These are phyloP conservation scores for Cristatella mucedo DNA, from an alignment of 2,888 invertebrate genomes.

Conservation along the genomic window DNA sequence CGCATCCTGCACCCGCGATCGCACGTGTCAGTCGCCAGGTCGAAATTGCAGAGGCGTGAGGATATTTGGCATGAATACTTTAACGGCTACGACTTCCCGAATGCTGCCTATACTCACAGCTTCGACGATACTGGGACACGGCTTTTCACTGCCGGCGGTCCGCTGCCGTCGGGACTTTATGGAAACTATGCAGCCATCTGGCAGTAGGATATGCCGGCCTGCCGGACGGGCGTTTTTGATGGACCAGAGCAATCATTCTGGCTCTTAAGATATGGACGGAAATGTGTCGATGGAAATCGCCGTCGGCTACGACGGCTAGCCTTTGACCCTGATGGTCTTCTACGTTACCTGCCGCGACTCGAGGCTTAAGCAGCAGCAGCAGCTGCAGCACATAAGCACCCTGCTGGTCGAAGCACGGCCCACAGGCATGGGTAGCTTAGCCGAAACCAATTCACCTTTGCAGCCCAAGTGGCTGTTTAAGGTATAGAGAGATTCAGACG, in stretches of 20 bases:
- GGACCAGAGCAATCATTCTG: no score
- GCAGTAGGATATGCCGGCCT: no score
- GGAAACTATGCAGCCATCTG: conserved; percentile 89
- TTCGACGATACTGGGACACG: conserved; percentile 79
- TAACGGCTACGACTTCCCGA: conserved; percentile 57
- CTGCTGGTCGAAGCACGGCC: no score
- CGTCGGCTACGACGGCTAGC: neutral
- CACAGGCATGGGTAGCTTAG: no score
- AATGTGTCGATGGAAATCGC: conserved; percentile 21
- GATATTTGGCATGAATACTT: conserved; percentile 31
- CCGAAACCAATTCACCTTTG: no score
- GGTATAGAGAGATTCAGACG: no score
- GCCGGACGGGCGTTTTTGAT: conserved; percentile 28
- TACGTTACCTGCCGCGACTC: no score
- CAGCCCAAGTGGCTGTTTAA: no score
- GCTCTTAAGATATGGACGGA: conserved; percentile 30
- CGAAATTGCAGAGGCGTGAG: conserved; percentile 27
- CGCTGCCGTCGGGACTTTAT: conserved; percentile 70
- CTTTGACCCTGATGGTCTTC: conserved; percentile 7
- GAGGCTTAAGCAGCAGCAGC: no score
- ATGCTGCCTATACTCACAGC: conserved; percentile 85
- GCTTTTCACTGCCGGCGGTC: conserved; percentile 85
- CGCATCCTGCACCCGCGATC: no score
- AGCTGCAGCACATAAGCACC: no score
- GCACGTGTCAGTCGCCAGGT: no score